phyloP scores from a whole-genome alignment of 2,797 vertebrate genomes.

The Karalla daura region DNA sequence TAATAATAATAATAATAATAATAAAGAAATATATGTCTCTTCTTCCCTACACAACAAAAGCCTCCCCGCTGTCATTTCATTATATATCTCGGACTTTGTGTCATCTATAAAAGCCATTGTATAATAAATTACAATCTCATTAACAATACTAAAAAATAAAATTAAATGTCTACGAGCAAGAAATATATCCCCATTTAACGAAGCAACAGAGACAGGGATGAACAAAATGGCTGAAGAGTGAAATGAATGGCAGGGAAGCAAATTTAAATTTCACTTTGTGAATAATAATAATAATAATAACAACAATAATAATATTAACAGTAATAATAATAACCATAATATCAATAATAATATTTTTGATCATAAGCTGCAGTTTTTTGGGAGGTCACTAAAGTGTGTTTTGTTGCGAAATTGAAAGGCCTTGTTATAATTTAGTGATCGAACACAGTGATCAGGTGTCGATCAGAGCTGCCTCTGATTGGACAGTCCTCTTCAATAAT shows the following conservation, averaged over 20 bases:
- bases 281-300: slow-evolving; percentile 68
- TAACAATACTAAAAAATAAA: slow-evolving; percentile 71
- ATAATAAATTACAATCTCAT: slow-evolving; percentile 84
- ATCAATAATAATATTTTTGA: slow-evolving; percentile 52
- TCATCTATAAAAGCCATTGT: slow-evolving; percentile 83
- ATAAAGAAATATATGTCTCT: slow-evolving; percentile 53
- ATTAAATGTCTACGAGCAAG: slow-evolving; percentile 50
- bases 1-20: too few relatives aligned
- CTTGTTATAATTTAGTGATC: slow-evolving; percentile 28
- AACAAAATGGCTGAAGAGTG: slow-evolving; percentile 72
- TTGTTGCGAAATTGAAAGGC: slow-evolving; percentile 40
- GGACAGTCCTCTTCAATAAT: slow-evolving; percentile 39
- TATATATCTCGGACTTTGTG: slow-evolving; percentile 86
- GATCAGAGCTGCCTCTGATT: slow-evolving; percentile 38
- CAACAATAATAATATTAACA: slow-evolving; percentile 63
- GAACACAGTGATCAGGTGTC: slow-evolving; percentile 15
- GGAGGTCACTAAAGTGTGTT: slow-evolving; percentile 49
- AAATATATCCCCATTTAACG: slow-evolving; percentile 30
- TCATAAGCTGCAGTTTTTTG: slow-evolving; percentile 65
- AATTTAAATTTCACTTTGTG: slow-evolving; percentile 31
- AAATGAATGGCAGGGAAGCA: slow-evolving; percentile 49
- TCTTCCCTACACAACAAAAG: slow-evolving; percentile 67
- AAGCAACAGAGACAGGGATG: slow-evolving; percentile 57
- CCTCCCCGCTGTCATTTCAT: slow-evolving; percentile 84
- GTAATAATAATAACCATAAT: slow-evolving; percentile 63